Evolutionary conservation across 2,888 invertebrate species (phyloP).

Genomic region (Anarsia innoxiella): DNA sequence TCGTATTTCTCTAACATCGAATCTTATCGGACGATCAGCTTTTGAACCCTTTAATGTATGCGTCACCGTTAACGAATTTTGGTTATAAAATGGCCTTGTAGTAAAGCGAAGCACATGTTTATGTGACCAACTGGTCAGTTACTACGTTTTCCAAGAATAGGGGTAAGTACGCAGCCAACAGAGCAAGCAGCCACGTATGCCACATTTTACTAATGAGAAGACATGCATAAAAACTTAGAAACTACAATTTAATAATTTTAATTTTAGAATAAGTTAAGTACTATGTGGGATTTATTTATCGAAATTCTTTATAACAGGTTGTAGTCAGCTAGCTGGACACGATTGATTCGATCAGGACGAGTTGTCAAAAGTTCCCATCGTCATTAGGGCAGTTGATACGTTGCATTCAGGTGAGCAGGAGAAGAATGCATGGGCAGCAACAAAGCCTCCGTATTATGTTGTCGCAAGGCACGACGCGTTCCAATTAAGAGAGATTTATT

Average conservation of each 20-base stretch:
- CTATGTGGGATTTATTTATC: slow-evolving; percentile 23
- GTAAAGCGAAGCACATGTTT: slow-evolving; percentile 31
- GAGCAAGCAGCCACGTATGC: slow-evolving; percentile 63
- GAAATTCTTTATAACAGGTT: slow-evolving; percentile 23
- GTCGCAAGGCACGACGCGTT: slow-evolving; percentile 55
- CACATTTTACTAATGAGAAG: too few relatives aligned
- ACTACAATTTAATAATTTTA: too few relatives aligned
- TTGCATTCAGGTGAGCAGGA: slow-evolving; percentile 41
- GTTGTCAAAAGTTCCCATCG: slow-evolving; percentile 50
- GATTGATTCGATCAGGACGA: slow-evolving; percentile 35
- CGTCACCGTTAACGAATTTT: slow-evolving; percentile 50
- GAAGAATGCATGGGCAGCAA: slow-evolving; percentile 54
- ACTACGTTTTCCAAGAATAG: slow-evolving; percentile 45
- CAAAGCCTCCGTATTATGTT: slow-evolving; percentile 63
- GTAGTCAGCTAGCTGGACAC: slow-evolving; percentile 19
- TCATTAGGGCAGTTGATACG: slow-evolving; percentile 53
- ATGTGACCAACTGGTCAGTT: slow-evolving; percentile 37
- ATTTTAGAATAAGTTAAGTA: slow-evolving; percentile 10
- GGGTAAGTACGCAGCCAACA: slow-evolving; percentile 57
- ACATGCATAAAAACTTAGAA: too few relatives aligned
- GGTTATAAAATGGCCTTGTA: slow-evolving; percentile 30
- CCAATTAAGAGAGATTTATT: slow-evolving; percentile 71
- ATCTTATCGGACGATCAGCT: slow-evolving; percentile 63
- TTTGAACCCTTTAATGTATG: slow-evolving; percentile 65
- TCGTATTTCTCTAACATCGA: slow-evolving; percentile 54